These are phyloP conservation scores for Pogoniulus pusillus DNA, from an alignment of 2,797 vertebrate species.

Conservation along the genomic window DNA sequence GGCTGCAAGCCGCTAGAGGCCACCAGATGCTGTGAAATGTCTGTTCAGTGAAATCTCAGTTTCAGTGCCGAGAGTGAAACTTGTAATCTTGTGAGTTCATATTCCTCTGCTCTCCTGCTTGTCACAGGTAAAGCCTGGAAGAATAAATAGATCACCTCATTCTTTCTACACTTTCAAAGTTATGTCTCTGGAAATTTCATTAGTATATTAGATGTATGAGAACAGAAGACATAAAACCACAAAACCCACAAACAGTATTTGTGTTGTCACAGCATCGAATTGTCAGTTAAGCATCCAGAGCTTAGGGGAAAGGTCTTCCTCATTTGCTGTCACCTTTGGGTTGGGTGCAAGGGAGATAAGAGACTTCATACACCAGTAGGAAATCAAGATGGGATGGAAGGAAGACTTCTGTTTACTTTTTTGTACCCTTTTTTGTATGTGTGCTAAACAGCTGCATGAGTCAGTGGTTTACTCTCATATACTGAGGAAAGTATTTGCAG, in stretches of 20 bases:
- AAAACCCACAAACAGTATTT: background rate
- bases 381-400: background rate
- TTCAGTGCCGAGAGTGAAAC: background rate
- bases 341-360: background rate
- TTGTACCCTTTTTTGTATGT: background rate
- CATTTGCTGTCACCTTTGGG: background rate
- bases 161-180: background rate
- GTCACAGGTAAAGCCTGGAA: background rate
- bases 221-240: background rate
- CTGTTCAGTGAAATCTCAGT: background rate
- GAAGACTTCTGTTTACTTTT: background rate
- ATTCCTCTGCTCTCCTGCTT: background rate
- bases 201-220: background rate
- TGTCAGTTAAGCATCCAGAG: background rate
- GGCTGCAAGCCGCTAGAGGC: conserved; percentile 37
- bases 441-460: background rate
- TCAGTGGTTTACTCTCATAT: background rate
- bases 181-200: background rate
- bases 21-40: conserved; percentile 44
- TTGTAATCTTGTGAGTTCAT: background rate
- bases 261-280: background rate
- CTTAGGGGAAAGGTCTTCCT: background rate
- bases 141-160: background rate
- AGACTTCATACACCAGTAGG: background rate
- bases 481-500: background rate